Evolutionary conservation across 2,797 vertebrate genomes (phyloP), one percentile per base, ranked within the genome.

Genomic region (Cheracebus regulus): DNA sequence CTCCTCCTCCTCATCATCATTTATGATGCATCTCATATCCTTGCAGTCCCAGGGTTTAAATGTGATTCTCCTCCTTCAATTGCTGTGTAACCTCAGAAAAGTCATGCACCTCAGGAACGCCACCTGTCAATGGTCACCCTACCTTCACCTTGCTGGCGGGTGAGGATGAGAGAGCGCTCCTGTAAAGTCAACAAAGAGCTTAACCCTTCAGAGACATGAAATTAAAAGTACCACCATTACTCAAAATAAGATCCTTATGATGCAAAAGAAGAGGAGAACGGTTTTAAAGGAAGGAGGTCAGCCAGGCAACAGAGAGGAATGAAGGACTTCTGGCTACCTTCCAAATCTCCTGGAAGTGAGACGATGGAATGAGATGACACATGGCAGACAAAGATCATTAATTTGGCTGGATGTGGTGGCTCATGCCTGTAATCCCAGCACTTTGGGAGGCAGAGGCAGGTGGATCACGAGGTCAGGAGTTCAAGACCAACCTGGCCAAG

Each of bases 71-170:
- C n/a, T 3, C 7, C n/a, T 86, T 72, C 70, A 22, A 15, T 15
- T 17, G 17, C 41, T 30, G 0, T 28, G 58, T 55, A 28, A 13
- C 55, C 58, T 48, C 39, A 76, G 57, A 57, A 50, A 76, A 58
- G 61, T 13, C 64, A 50, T 24, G 8, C 28, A 64, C 52, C 46
- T 61, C 39, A 39, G 52, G 39, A 36, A 33, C 5, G 13, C 36
- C 39, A 11, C 52, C 19, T 20, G 64, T 1, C 1, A 24, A 0
- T 4, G 17, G 8, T 67, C 26, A 1, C 4, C 58, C 2, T 0
- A 0, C 39, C 12, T 48, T 50, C 48, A 41, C 24, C 33, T 26
- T 48, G 39, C 88, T 17, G 19, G 26, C 5, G 11, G 70, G n/a
- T 12, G 30, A 50, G 22, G 76, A 44, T 19, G 20, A 19, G 1